Base-by-base conservation (phyloP, 2,888 invertebrate species). In the Drosophila setosimentum region DNA sequence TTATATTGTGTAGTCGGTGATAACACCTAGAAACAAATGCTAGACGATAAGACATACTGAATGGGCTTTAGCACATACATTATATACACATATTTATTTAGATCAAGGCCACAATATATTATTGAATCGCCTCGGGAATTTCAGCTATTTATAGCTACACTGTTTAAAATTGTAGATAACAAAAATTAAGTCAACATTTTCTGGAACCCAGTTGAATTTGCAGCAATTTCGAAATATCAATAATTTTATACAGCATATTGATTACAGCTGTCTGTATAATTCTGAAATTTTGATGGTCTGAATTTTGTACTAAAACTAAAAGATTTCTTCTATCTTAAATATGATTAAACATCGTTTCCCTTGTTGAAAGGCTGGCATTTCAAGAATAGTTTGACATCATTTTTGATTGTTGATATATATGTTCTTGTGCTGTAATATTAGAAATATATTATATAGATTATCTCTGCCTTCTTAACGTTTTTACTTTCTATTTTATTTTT, bases 81-180 rank as follows among this genome's bases (percentile, higher is more conserved):
- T 37, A 13, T 29, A 40, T 8, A 29, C n/a, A 29, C 40, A 35
- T 50, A 51, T 70, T 57, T 67, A 79, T 76, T 67, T 75, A 40
- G 77, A 59, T 80, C 77, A 77, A 77, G 77, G 77, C 29, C 60
- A 18, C 2, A 37, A 21, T 8, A 37, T 61, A 50, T 24, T 45
- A 42, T 45, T 45, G 18, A 54, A 50, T 40, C 6, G 18, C n/a
- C 50, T 29, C 29, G 4, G 18, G 29, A n/a, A 50, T 27, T n/a
- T n/a, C 18, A 27, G 18, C 18, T 55, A 21, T 13, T 40, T 53
- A 48, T 27, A 55, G 37, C 32, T 13, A 2, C 6, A 42, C 21
- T 11, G 2, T 2, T 42, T 42, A 42, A 21, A 21, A 6, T 11
- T 42, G 6, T 13, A 13, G 42, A 45, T 16, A 45, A 8, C 8